Conservation (phyloP, 2,888 invertebrate genomes). For the Cosmopolites sordidus region DNA sequence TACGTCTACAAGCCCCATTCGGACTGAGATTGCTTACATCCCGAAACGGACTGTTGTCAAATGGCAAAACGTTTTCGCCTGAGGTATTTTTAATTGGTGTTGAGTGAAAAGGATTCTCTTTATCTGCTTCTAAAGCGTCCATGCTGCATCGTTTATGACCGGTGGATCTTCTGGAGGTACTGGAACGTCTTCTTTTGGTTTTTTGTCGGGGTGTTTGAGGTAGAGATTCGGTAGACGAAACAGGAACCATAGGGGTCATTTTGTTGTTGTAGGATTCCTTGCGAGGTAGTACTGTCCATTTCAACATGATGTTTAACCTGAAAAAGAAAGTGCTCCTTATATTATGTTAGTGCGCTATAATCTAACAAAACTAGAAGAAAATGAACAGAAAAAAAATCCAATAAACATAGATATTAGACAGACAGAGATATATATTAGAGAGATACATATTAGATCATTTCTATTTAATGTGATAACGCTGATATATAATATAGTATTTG, state of each 20-base stretch:
- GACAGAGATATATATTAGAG: too few relatives aligned
- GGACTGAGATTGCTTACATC: constrained; percentile 63
- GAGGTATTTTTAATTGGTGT: constrained; percentile 54
- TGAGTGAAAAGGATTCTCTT: constrained; percentile 59
- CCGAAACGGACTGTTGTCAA: constrained; percentile 49
- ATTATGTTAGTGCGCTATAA: too few relatives aligned
- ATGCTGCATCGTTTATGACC: constrained; percentile 51
- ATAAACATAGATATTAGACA: too few relatives aligned
- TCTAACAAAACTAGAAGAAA: too few relatives aligned
- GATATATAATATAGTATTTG: too few relatives aligned
- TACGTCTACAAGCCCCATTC: constrained; percentile 31
- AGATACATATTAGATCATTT: too few relatives aligned
- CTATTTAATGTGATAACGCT: too few relatives aligned
- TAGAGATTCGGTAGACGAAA: constrained; percentile 24
- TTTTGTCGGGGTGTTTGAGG: constrained; percentile 46
- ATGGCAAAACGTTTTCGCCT: constrained; percentile 31
- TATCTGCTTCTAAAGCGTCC: constrained; percentile 49
- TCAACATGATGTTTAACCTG: constrained; percentile 50
- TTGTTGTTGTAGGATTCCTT: constrained; percentile 38
- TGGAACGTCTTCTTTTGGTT: constrained; percentile 49
- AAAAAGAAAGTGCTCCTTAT: not conserved
- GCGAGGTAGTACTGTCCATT: constrained; percentile 58
- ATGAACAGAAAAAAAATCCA: too few relatives aligned
- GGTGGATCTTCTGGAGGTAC: constrained; percentile 41
- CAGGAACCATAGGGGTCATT: constrained; percentile 31